Evolutionary conservation across 2,888 invertebrate species (phyloP), one percentile per base, ranked within the genome.

Genomic region (Idaea straminata): DNA sequence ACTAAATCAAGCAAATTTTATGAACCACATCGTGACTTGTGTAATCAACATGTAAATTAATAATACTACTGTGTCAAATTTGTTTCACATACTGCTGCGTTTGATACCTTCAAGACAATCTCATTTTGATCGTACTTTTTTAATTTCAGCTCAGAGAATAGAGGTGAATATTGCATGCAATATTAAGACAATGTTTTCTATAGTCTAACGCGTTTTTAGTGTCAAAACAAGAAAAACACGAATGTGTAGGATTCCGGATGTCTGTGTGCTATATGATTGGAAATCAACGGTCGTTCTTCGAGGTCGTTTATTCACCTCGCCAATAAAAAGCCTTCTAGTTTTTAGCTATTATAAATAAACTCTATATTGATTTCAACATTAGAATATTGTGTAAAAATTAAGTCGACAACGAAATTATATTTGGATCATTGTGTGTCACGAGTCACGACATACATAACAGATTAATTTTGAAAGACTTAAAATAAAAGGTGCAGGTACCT

Each of bases 261-360:
- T 84, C 73, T 72, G 72, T 77, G 78, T 78, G 77, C 76, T 78
- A 62, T 81, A 79, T 84, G 82, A 84, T 86, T 82, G 78, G 80
- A 77, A 82, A 77, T 65, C 78, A 83, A 83, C 86, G 80, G 85
- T 78, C 79, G 74, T 68, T 67, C 67, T 67, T 65, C 84, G 87
- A 88, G 88, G 88, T 77, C 88, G 88, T 88, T 87, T 83, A 77
- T 89, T 89, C 82, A 88, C 84, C 87, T 83, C 78, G 61, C 65
- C 58, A 70, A 71, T 68, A 74, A 73, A 25, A 69, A 64, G 58
- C 58, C n/a, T 16, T 15, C 58, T 58, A 58, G 58, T 58, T 16
- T 15, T 16, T 58, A 58, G 58, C 16, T n/a, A 58, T 58, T 58
- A 58, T 25, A 59, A 25, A 59, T 59, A 59, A 59, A 59, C 59